Evolutionary conservation across 2,888 invertebrate genomes (phyloP).

Genomic region (Teleogryllus oceanicus): DNA sequence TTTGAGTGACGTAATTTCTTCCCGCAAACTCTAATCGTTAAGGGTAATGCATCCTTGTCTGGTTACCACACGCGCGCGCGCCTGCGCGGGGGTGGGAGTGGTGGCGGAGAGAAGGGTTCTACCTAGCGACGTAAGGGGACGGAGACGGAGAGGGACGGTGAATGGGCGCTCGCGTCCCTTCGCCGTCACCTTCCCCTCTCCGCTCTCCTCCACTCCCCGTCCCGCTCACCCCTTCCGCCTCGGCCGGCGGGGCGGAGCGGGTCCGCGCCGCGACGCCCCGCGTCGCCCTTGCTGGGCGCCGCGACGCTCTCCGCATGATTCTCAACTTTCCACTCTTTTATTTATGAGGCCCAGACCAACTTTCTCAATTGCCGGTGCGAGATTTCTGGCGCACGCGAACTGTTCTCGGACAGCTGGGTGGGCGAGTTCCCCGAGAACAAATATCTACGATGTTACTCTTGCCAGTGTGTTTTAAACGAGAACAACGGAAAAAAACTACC

Average conservation of each 20-base stretch:
- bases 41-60: slow-evolving; percentile 18
- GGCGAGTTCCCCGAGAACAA: not conserved
- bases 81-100: no score
- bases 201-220: not conserved
- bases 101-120: no score
- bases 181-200: no score
- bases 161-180: no score
- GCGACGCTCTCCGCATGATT: not conserved
- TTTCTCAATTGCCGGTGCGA: slow-evolving; percentile 10
- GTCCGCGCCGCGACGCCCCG: no score
- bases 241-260: not conserved
- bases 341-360: slow-evolving; percentile 12
- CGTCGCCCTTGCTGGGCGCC: no score
- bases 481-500: not conserved
- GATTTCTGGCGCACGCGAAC: not conserved
- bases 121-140: no score
- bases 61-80: not conserved
- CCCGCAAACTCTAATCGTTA: slow-evolving; percentile 18
- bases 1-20: slow-evolving; percentile 18
- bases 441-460: slow-evolving; percentile 18
- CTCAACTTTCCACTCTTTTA: slow-evolving; percentile 18
- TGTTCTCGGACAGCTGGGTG: not conserved
- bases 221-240: not conserved
- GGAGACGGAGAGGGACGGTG: no score
- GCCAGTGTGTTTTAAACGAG: not conserved